These are phyloP conservation scores for Azemiops feae DNA, from an alignment of 2,113 vertebrate genomes.

Conservation along the genomic window DNA sequence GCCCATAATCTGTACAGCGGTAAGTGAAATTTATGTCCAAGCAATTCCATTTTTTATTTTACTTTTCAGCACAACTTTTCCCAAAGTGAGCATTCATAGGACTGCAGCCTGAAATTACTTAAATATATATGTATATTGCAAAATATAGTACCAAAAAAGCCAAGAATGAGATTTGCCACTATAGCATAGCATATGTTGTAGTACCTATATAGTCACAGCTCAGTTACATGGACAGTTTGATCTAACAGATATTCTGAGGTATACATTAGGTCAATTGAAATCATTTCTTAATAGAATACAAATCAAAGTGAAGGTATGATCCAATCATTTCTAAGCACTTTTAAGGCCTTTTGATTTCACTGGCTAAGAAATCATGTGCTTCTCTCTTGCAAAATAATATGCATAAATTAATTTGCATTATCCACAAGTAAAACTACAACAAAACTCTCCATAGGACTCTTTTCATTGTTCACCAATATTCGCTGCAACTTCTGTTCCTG, in stretches of 20 bases:
- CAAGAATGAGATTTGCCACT: slow-evolving; percentile 50
- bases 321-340: background rate
- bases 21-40: background rate
- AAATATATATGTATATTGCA: background rate
- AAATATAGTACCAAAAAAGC: background rate
- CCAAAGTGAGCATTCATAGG: background rate
- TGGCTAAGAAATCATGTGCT: background rate
- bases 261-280: slow-evolving; percentile 48
- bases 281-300: slow-evolving; percentile 17
- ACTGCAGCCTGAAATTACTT: background rate
- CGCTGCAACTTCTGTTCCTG: background rate
- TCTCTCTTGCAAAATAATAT: background rate
- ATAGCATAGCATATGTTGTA: slow-evolving; percentile 32
- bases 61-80: background rate
- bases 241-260: slow-evolving; percentile 36
- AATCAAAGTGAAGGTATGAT: background rate
- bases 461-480: slow-evolving; percentile 33
- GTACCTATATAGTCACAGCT: background rate
- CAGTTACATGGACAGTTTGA: background rate
- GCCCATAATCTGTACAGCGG: background rate
- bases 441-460: slow-evolving; percentile 45
- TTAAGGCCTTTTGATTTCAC: slow-evolving; percentile 7
- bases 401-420: background rate
- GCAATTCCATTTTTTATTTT: background rate
- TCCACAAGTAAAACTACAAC: background rate